Evolutionary conservation across 2,888 invertebrate genomes (phyloP).

Genomic region (Carabus problematicus): DNA sequence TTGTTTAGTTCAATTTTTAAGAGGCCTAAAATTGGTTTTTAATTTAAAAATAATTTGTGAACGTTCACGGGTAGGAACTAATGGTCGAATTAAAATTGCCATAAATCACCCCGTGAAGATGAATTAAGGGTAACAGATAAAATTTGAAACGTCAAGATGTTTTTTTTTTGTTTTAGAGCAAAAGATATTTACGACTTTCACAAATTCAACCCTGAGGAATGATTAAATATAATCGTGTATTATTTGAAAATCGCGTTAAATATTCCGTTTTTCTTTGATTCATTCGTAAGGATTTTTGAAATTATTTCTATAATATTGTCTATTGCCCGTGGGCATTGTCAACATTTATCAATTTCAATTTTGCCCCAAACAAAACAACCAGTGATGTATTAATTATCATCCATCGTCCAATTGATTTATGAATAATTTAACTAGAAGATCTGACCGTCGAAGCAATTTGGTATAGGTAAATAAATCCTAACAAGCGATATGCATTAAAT

Average conservation of each 20-base stretch:
- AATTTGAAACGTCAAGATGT: conserved; percentile 19
- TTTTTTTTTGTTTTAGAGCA: conserved; percentile 3
- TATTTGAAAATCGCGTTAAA: background rate
- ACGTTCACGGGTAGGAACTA: conserved; percentile 28
- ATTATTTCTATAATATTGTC: too few species aligned
- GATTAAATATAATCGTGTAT: background rate
- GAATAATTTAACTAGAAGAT: too few species aligned
- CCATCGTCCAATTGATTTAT: too few species aligned
- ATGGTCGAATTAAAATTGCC: conserved; percentile 32
- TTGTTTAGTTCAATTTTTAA: background rate
- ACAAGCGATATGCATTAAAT: too few species aligned
- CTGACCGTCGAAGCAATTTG: too few species aligned
- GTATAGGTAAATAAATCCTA: too few species aligned
- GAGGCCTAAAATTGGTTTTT: conserved; percentile 36
- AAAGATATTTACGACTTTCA: conserved; percentile 22
- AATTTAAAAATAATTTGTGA: conserved; percentile 40
- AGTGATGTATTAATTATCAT: too few species aligned
- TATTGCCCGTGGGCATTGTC: too few species aligned
- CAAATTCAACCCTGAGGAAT: conserved; percentile 26
- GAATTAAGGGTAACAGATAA: conserved; percentile 31
- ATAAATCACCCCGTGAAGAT: conserved; percentile 30
- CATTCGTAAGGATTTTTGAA: background rate
- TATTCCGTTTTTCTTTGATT: too few species aligned
- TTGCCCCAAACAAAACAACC: background rate
- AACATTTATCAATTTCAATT: too few species aligned